phyloP scores from a whole-genome alignment of 2,888 invertebrate species.

The Noctua comes region DNA sequence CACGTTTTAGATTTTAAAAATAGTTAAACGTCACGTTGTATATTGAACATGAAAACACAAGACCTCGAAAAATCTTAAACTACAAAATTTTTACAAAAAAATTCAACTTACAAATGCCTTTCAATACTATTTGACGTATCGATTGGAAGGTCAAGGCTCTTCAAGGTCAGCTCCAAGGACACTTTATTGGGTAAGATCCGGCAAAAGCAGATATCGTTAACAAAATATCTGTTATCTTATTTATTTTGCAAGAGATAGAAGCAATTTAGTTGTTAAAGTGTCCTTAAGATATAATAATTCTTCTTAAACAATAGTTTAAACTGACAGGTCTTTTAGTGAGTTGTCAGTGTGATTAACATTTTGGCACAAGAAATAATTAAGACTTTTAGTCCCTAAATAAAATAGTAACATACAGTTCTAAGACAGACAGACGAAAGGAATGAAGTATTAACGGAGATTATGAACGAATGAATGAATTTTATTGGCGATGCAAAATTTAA shows the following conservation, averaged over 20 bases:
- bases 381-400: neutral
- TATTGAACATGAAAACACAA: conserved; percentile 6
- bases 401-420: neutral
- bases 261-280: conserved; percentile 12
- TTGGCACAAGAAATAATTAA: neutral
- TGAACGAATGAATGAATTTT: neutral
- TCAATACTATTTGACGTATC: neutral
- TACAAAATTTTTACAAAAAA: neutral
- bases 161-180: conserved; percentile 14
- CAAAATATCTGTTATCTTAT: conserved; percentile 40
- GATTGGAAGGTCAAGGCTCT: conserved; percentile 20
- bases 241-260: conserved; percentile 36
- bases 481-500: no score
- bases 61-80: neutral
- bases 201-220: conserved; percentile 13
- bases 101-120: neutral
- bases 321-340: neutral
- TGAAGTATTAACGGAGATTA: neutral
- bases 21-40: neutral
- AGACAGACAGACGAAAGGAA: neutral
- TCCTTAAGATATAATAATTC: conserved; percentile 32
- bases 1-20: neutral
- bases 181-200: conserved; percentile 19
- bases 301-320: neutral
- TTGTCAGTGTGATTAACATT: neutral